Conservation (phyloP, 1,140 invertebrate species). For the Eurosta solidaginis region DNA sequence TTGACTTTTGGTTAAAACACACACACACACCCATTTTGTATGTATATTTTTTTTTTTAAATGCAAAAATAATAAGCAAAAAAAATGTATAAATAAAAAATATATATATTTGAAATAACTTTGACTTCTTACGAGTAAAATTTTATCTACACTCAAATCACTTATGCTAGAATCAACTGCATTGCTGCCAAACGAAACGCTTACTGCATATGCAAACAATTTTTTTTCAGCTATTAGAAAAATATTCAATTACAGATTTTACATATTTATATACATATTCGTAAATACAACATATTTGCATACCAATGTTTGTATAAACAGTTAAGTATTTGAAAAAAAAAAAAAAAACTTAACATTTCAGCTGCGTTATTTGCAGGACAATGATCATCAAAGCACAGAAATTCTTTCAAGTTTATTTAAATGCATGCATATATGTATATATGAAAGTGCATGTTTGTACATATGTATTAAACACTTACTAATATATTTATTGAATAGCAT, state of each 20-base stretch:
- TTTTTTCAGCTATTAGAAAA: too few relatives aligned
- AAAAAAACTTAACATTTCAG: neutral
- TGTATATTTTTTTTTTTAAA: too few relatives aligned
- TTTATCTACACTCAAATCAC: neutral
- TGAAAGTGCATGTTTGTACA: too few relatives aligned
- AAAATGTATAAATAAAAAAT: neutral
- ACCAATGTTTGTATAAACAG: neutral
- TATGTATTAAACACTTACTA: neutral
- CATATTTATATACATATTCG: neutral
- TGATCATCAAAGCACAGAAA: neutral
- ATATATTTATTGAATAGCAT: constrained; percentile 10
- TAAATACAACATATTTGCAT: neutral
- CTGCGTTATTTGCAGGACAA: neutral
- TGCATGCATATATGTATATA: neutral
- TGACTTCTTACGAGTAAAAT: neutral
- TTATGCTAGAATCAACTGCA: neutral
- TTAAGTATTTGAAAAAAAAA: neutral
- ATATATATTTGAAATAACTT: neutral
- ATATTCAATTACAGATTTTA: neutral
- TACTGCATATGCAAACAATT: constrained; percentile 17
- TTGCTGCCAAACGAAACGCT: neutral
- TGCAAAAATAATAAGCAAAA: neutral
- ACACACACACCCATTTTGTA: neutral
- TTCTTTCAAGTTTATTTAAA: constrained; percentile 8
- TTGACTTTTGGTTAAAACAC: neutral